A percentile compares a stretch with the other conserved stretches of the same genome.
Evolutionary conservation across 35 echinoderm and acorn worm species (phyloP).

Genomic region (Eucidaris tribuloides): DNA sequence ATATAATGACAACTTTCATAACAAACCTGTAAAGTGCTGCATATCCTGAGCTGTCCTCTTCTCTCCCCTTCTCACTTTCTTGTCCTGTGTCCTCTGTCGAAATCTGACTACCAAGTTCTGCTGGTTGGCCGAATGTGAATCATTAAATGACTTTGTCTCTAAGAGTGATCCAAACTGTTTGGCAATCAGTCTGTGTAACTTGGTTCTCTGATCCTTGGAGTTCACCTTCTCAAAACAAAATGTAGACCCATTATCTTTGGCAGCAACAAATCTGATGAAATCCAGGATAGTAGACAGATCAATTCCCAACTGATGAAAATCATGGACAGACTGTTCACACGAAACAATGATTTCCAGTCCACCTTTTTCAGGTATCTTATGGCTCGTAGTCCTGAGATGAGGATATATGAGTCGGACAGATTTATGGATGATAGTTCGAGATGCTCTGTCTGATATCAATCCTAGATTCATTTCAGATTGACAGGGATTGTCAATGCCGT

Average conservation of each 20-base stretch:
- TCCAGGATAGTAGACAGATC: slow-evolving; percentile 3
- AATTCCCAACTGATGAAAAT: slow-evolving; percentile 36
- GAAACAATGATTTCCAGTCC: slow-evolving; percentile 38
- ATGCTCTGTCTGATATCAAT: slow-evolving; percentile 33
- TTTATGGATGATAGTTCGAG: slow-evolving; percentile 48
- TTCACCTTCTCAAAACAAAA: slow-evolving; percentile 12
- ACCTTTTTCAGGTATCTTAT: background rate
- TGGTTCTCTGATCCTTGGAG: slow-evolving; percentile 54
- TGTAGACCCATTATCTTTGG: slow-evolving; percentile 5
- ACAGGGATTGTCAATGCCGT: background rate
- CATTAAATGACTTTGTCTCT: slow-evolving; percentile 77
- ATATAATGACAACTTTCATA: slow-evolving; percentile 19
- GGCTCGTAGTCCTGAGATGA: slow-evolving; percentile 42
- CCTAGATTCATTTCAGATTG: slow-evolving; percentile 34
- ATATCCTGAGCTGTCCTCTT: background rate
- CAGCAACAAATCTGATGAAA: slow-evolving; percentile 42
- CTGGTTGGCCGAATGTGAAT: background rate
- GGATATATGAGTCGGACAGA: slow-evolving; percentile 52
- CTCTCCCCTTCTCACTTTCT: slow-evolving; percentile 41
- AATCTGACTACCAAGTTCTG: slow-evolving; percentile 39
- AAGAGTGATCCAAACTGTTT: slow-evolving; percentile 76
- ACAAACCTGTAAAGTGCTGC: background rate
- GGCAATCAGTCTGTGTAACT: slow-evolving; percentile 59
- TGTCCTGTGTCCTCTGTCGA: slow-evolving; percentile 5
- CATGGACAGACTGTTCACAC: slow-evolving; percentile 10